Conservation (phyloP, 2,888 invertebrate genomes). For the Mythimna pallens region DNA sequence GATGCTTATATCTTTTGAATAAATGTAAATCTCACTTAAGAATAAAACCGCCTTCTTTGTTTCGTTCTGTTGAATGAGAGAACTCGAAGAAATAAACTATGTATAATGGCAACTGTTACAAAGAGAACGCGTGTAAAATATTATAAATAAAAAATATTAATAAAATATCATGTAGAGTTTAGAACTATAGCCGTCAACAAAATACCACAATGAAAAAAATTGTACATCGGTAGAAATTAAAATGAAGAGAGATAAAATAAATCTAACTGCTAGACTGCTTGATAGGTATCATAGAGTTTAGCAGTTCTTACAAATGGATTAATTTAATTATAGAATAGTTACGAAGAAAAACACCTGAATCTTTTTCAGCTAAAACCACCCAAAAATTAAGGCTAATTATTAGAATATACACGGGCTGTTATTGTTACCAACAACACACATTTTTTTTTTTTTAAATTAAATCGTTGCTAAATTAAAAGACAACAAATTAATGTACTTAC, state of each 20-base stretch:
- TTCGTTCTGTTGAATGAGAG: slow-evolving; percentile 12
- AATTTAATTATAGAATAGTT: neutral
- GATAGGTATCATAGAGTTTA: too few species aligned
- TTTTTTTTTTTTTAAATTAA: slow-evolving; percentile 14
- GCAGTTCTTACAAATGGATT: neutral
- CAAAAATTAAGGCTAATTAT: slow-evolving; percentile 6
- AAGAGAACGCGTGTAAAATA: neutral
- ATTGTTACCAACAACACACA: slow-evolving; percentile 19
- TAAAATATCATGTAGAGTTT: neutral
- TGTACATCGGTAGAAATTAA: neutral
- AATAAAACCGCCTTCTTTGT: slow-evolving; percentile 38
- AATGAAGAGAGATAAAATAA: neutral
- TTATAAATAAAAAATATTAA: neutral
- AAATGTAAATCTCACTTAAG: slow-evolving; percentile 55
- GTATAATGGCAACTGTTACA: neutral
- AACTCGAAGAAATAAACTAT: slow-evolving; percentile 20
- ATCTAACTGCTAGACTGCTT: neutral
- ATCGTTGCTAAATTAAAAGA: slow-evolving; percentile 36
- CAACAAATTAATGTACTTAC: slow-evolving; percentile 51
- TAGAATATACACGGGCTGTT: slow-evolving; percentile 8
- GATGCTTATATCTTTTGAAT: slow-evolving; percentile 44
- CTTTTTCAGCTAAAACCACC: neutral
- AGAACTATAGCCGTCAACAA: neutral
- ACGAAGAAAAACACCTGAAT: neutral
- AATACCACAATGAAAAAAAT: neutral